Evolutionary conservation across 2,797 vertebrate species (phyloP), one percentile per base, ranked within the genome.

Genomic region (Gorsachius magnificus): DNA sequence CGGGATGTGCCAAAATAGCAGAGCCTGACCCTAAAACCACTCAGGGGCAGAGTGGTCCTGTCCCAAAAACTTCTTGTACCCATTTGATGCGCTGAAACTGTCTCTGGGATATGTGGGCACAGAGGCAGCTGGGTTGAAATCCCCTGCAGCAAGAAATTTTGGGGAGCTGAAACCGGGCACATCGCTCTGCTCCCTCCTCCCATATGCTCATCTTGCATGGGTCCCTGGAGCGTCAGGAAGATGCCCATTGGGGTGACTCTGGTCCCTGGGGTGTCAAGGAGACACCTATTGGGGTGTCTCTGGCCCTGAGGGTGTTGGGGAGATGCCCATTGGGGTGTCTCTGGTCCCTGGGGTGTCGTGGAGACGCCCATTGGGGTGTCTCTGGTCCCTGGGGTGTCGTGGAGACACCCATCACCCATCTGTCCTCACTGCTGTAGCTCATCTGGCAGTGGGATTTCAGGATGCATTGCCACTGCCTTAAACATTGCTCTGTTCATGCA

Each of bases 31-130:
- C 66, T 58, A 46, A 63, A 95, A 54, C 14, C 3, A 1, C 57
- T 75, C 35, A 24, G 26, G 14, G 35, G 10, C 21, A 22, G 31
- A 18, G 18, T 10, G 13, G 5, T 56, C 28, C 38, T 46, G 17
- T 38, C 53, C 90, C 6, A 0, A 53, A 74, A 51, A 3, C 36
- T 77, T 53, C 16, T 60, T 24, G 33, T 43, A 50, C 13, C 25
- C 3, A 0, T 70, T 8, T 70, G 46, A 28, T 0, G 0, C 16
- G 38, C 56, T 50, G 22, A 29, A 35, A 28, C 2, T 1, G 16
- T 18, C 35, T 20, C 24, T 36, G 53, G 64, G 25, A 7, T 25
- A 3, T 0, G 0, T 33, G 61, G 28, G 14, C 35, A 7, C 0
- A 3, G 66, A 31, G 8, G 46, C 10, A 64, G 7, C 2, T 36